Evolutionary conservation across 1,140 invertebrate species (phyloP), one percentile per base, ranked within the genome.

Genomic region (Cydia pomonella): DNA sequence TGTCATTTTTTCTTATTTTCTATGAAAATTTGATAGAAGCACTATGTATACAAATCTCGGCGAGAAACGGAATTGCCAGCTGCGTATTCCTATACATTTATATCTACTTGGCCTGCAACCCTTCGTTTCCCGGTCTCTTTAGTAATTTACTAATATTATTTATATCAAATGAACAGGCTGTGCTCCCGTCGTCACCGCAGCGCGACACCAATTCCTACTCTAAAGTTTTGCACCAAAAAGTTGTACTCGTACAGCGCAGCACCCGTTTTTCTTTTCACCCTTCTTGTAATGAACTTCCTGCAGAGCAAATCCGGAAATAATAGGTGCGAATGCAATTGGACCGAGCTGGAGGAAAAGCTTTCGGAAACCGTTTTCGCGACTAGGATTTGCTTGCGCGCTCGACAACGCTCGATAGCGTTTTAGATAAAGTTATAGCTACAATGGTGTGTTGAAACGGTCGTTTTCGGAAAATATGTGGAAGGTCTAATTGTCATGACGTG

Each of bases 141-240:
- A n/a, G n/a, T n/a, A n/a, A n/a, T n/a, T n/a, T n/a, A n/a, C n/a
- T n/a, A n/a, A n/a, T 16, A 16, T 16, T 47, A 47, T n/a, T n/a
- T 9, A 47, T 0, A 47, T 47, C 44, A 53, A 53, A n/a, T 59
- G 53, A 59, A 10, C 6, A 59, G 53, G 53, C 53, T 59, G 53
- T 2, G 1, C 21, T 59, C 7, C 21, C 21, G 1, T 1, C 16
- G 16, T 5, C 21, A 59, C 53, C 53, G 53, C 53, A 59, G 62
- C 73, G 50, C 63, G 64, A 79, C 80, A 80, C 59, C 71, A 74
- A 73, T 79, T 73, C 76, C 73, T 78, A 76, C 80, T 82, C 79
- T 73, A 77, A 75, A 80, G 77, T 79, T 84, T 78, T 77, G 73
- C 72, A 76, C 71, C 80, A 80, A 82, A 84, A 84, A 84, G 78